Evolutionary conservation across 2,113 vertebrate genomes (phyloP).

Genomic region (Aspidoscelis tigris): DNA sequence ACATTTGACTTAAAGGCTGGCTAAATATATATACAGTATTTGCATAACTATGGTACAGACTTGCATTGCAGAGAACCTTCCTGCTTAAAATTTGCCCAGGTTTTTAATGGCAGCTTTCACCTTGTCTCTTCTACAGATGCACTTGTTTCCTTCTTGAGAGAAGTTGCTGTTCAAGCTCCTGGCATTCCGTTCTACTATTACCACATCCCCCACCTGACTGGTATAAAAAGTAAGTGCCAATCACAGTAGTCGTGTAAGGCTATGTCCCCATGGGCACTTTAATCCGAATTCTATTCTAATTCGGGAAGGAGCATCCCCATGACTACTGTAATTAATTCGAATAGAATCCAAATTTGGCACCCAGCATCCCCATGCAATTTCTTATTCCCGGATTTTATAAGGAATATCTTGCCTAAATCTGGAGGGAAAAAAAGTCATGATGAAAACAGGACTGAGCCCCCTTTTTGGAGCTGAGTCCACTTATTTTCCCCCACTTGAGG

Average conservation of each 20-base stretch:
- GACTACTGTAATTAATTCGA: too few relatives aligned
- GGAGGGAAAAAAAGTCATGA: too few relatives aligned
- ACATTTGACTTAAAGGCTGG: too few relatives aligned
- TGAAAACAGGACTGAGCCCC: too few relatives aligned
- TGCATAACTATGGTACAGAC: neutral
- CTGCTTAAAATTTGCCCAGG: neutral
- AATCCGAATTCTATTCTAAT: neutral
- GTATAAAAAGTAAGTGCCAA: conserved; percentile 84
- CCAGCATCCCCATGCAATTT: too few relatives aligned
- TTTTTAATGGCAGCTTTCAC: conserved; percentile 9
- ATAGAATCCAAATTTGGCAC: too few relatives aligned
- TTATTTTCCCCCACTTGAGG: too few relatives aligned
- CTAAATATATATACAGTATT: too few relatives aligned
- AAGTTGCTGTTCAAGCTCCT: conserved; percentile 85
- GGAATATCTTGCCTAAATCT: too few relatives aligned
- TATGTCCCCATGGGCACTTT: neutral
- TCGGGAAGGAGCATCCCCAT: too few relatives aligned
- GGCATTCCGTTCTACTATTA: conserved; percentile 93
- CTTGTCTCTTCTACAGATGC: conserved; percentile 72
- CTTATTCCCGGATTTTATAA: too few relatives aligned
- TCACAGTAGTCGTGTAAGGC: neutral
- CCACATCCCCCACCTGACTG: conserved; percentile 87
- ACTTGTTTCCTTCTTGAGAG: conserved; percentile 82
- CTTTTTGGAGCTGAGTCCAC: too few relatives aligned
- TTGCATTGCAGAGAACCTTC: fast-evolving